phyloP scores from a whole-genome alignment of 2,888 invertebrate genomes.

The Drosophila villosipedis region DNA sequence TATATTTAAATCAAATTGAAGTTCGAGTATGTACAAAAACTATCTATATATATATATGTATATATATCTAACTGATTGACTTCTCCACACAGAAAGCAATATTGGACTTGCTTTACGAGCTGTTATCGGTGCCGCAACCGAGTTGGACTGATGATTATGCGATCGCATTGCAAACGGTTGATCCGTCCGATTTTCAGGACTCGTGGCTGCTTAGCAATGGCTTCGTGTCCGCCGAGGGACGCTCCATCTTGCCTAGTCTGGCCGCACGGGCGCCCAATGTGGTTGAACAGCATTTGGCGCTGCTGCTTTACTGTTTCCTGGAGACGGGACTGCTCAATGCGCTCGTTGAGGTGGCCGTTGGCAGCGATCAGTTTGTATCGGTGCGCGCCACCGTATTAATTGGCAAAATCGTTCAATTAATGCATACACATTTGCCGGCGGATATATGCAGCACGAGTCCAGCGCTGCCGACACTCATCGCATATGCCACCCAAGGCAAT shows the following conservation, averaged over 20 bases:
- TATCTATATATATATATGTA: no score
- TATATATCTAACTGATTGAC: background rate
- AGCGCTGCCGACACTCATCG: slow-evolving; percentile 92
- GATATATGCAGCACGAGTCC: slow-evolving; percentile 94
- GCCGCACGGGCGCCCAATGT: slow-evolving; percentile 95
- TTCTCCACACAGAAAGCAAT: slow-evolving; percentile 91
- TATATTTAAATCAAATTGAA: slow-evolving; percentile 95
- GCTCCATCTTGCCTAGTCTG: slow-evolving; percentile 93
- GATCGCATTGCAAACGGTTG: slow-evolving; percentile 94
- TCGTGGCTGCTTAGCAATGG: slow-evolving; percentile 96
- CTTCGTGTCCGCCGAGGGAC: slow-evolving; percentile 97
- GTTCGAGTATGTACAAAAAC: slow-evolving; percentile 90
- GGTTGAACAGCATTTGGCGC: slow-evolving; percentile 94
- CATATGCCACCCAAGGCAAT: slow-evolving; percentile 91
- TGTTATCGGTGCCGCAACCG: slow-evolving; percentile 94
- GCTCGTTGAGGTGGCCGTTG: slow-evolving; percentile 95
- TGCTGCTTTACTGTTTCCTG: slow-evolving; percentile 94
- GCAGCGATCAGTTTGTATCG: slow-evolving; percentile 95
- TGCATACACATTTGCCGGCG: slow-evolving; percentile 93
- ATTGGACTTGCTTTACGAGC: slow-evolving; percentile 95
- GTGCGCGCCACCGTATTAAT: slow-evolving; percentile 96
- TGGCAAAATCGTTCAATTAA: slow-evolving; percentile 94
- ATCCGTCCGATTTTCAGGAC: slow-evolving; percentile 93
- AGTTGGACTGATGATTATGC: slow-evolving; percentile 97
- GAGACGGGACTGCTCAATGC: slow-evolving; percentile 95